Percentiles rank a stretch among this genome's conserved stretches.
phyloP scores from a whole-genome alignment of 1,140 invertebrate genomes.

The Anoplolepis gracilipes region DNA sequence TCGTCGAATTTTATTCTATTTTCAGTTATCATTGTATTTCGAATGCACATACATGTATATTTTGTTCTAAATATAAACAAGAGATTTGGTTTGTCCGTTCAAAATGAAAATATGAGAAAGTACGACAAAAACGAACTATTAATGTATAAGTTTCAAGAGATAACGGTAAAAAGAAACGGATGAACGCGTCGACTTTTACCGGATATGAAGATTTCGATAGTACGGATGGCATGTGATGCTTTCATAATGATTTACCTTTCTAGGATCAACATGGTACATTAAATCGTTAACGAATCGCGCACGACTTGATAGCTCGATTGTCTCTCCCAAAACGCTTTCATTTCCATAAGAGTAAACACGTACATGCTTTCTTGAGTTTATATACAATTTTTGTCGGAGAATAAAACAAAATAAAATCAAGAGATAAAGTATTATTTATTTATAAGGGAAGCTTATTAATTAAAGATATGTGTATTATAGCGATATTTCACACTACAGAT shows the following conservation, averaged over 20 bases:
- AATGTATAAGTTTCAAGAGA: not conserved
- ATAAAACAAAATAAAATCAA: too few species aligned
- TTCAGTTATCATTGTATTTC: not conserved
- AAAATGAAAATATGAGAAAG: not conserved
- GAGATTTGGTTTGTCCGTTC: too few species aligned
- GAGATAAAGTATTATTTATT: too few species aligned
- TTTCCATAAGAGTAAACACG: slow-evolving; percentile 2
- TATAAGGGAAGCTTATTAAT: too few species aligned
- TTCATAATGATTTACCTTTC: slow-evolving; percentile 38
- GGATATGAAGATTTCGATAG: not conserved
- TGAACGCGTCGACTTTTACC: slow-evolving; percentile 46
- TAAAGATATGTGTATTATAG: too few species aligned
- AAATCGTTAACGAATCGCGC: slow-evolving; percentile 37
- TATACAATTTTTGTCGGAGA: not conserved
- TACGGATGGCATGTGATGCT: not conserved
- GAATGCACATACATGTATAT: too few species aligned
- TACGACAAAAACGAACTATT: not conserved
- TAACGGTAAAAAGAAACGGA: slow-evolving; percentile 40
- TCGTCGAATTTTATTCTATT: not conserved
- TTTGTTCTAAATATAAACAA: too few species aligned
- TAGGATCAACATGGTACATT: slow-evolving; percentile 15
- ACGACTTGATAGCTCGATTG: slow-evolving; percentile 10
- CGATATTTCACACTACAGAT: not conserved
- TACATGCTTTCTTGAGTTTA: too few species aligned
- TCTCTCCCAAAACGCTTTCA: slow-evolving; percentile 16